Conservation (phyloP, 2,113 vertebrate genomes). For the Indicator maculatus region DNA sequence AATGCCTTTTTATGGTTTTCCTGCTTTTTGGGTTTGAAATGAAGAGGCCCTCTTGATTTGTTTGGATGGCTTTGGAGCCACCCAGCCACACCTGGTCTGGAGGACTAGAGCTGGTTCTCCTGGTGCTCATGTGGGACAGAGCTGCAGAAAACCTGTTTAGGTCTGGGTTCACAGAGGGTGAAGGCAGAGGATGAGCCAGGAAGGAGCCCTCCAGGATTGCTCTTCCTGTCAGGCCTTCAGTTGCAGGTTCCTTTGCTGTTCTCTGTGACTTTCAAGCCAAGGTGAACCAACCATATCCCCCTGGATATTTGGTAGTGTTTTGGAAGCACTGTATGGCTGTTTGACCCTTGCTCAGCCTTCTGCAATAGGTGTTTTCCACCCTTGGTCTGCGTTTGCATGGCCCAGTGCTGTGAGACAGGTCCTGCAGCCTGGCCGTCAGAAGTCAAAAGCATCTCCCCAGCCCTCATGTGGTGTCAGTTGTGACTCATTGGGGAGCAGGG, state of each 20-base stretch:
- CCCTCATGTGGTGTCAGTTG: neutral
- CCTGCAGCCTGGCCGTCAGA: neutral
- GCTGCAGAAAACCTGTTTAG: neutral
- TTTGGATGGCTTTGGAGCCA: neutral
- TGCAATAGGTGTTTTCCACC: neutral
- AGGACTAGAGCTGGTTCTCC: neutral
- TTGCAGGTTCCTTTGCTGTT: neutral
- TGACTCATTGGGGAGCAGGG: neutral
- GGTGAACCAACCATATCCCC: neutral
- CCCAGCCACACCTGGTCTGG: neutral
- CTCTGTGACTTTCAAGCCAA: neutral
- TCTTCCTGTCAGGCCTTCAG: neutral
- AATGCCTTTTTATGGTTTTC: neutral
- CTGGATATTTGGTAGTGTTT: neutral
- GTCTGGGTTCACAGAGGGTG: neutral
- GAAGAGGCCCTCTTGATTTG: neutral
- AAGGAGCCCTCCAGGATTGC: neutral
- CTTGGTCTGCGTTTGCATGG: neutral
- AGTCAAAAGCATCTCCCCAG: neutral
- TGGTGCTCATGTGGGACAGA: neutral
- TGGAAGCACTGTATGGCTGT: neutral
- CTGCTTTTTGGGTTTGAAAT: neutral
- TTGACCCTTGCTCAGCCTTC: neutral
- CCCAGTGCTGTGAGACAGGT: neutral
- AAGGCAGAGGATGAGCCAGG: neutral